phyloP scores from a whole-genome alignment of 2,113 vertebrate species.

The Eudorcas thomsonii region DNA sequence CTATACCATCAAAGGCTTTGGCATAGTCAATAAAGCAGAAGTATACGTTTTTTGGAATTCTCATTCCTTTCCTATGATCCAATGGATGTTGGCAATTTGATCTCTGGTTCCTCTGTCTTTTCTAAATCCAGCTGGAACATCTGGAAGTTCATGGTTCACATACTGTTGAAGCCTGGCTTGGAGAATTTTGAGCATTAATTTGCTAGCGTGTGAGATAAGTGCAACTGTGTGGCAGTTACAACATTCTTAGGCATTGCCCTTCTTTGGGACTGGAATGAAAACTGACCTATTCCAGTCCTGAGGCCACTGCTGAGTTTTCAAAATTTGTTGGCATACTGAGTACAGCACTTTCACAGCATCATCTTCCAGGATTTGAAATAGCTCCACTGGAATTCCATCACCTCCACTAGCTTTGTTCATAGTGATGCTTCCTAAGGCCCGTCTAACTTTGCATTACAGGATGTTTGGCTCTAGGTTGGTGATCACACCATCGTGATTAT shows the following conservation, averaged over 20 bases:
- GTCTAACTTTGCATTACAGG: neutral
- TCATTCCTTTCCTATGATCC: neutral
- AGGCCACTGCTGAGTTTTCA: neutral
- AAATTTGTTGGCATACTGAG: neutral
- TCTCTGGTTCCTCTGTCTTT: neutral
- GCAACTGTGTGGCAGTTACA: neutral
- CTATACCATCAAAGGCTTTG: neutral
- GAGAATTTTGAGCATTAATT: neutral
- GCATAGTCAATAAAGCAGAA: neutral
- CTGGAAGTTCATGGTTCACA: neutral
- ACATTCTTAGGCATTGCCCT: neutral
- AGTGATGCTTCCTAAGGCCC: neutral
- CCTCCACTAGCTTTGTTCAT: neutral
- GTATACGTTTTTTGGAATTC: neutral
- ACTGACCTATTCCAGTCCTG: neutral
- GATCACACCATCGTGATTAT: neutral
- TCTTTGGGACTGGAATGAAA: neutral
- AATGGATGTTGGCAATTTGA: neutral
- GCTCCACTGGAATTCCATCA: neutral
- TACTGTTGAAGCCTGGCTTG: neutral
- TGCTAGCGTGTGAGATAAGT: neutral
- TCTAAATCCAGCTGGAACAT: neutral
- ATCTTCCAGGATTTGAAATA: neutral
- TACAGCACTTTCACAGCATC: neutral
- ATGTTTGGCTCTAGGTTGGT: neutral